Conservation (phyloP, 2,797 vertebrate species). For the Leuciscus waleckii region DNA sequence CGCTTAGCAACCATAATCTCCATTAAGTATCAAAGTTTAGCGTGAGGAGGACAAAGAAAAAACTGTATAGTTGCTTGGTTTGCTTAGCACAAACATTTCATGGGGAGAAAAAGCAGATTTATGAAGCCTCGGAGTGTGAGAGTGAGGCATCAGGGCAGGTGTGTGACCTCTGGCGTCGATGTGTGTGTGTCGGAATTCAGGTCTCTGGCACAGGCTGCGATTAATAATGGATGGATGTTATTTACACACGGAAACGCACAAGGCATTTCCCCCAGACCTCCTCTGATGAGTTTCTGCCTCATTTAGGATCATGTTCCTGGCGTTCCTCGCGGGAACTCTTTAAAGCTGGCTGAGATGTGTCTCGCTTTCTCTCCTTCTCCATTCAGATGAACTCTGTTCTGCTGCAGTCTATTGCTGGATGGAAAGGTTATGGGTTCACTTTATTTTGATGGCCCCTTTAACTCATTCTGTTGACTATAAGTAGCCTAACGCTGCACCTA, state of each 20-base stretch:
- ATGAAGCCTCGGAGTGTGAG: not conserved
- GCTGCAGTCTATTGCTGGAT: not conserved
- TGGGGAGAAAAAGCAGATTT: not conserved
- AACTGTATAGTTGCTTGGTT: not conserved
- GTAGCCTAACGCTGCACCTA: too few relatives aligned
- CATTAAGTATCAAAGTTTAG: conserved; percentile 50
- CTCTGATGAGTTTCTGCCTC: conserved; percentile 54
- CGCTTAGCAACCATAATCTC: conserved; percentile 56
- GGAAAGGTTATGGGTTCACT: not conserved
- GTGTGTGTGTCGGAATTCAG: not conserved
- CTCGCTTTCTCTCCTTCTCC: conserved; percentile 17
- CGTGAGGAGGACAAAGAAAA: conserved; percentile 21
- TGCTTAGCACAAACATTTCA: not conserved
- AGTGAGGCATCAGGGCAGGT: not conserved
- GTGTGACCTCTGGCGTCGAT: conserved; percentile 25
- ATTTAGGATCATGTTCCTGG: conserved; percentile 57
- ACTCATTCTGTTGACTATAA: too few relatives aligned
- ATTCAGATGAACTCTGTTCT: not conserved
- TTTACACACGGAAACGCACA: conserved; percentile 43
- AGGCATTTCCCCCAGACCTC: conserved; percentile 51
- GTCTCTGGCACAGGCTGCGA: conserved; percentile 31
- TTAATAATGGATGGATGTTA: conserved; percentile 59
- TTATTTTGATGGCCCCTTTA: too few relatives aligned
- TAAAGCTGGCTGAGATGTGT: conserved; percentile 30
- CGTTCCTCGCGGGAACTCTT: conserved; percentile 48